These are phyloP conservation scores for Centrocercus urophasianus DNA, from an alignment of 2,113 vertebrate species.

Conservation along the genomic window DNA sequence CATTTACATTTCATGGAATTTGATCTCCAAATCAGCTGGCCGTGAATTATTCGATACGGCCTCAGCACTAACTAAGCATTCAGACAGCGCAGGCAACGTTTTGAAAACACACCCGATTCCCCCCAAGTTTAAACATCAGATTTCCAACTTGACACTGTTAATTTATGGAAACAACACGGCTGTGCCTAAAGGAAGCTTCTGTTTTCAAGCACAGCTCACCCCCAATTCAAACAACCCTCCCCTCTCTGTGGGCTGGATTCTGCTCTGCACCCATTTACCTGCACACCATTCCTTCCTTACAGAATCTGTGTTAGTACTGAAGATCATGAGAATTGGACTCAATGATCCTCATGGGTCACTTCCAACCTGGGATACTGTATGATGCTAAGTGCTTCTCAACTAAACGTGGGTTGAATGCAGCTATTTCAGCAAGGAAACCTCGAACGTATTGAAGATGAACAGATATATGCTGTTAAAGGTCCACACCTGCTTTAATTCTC, in stretches of 20 bases:
- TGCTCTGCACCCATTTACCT: background rate
- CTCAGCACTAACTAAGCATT: slow-evolving; percentile 26
- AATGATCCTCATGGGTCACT: too few relatives aligned
- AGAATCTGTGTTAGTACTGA: background rate
- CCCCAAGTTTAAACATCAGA: background rate
- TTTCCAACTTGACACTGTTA: background rate
- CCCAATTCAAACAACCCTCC: background rate
- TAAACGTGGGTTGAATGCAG: background rate
- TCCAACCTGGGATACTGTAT: too few relatives aligned
- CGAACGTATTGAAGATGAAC: background rate
- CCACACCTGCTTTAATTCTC: background rate
- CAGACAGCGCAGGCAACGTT: background rate
- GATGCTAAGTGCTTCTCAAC: background rate
- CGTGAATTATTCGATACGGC: background rate
- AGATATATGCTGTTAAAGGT: background rate
- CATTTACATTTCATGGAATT: background rate
- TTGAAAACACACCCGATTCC: background rate
- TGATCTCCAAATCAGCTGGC: background rate
- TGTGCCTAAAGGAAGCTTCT: background rate
- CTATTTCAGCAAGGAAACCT: background rate
- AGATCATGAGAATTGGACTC: too few relatives aligned
- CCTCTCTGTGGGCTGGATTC: background rate
- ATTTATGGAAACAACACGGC: background rate
- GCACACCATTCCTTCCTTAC: background rate
- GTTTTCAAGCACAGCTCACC: background rate